phyloP scores from a whole-genome alignment of 2,888 invertebrate species.

The Myathropa florea region DNA sequence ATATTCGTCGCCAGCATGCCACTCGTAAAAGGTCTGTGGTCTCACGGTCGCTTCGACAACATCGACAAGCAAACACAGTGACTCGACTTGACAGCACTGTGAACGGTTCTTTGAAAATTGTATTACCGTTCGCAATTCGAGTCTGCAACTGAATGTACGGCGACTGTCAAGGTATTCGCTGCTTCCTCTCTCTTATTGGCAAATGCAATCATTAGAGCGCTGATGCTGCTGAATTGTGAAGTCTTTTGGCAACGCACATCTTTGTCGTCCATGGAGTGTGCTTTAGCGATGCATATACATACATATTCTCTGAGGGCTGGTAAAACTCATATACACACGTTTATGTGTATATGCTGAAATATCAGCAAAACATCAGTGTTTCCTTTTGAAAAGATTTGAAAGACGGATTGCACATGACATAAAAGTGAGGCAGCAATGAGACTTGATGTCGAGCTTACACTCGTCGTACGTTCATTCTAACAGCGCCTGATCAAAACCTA shows the following conservation, averaged over 20 bases:
- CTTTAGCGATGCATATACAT: too few species aligned
- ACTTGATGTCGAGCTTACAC: neutral
- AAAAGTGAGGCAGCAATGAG: neutral
- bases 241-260: too few species aligned
- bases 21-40: slow-evolving; percentile 21
- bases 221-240: too few species aligned
- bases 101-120: neutral
- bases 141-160: neutral
- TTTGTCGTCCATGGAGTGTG: too few species aligned
- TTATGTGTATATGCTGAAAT: neutral
- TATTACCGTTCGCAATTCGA: neutral
- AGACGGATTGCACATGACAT: slow-evolving; percentile 4
- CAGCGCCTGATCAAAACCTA: neutral
- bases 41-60: neutral
- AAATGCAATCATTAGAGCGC: neutral
- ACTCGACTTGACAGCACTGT: neutral
- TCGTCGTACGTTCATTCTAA: neutral
- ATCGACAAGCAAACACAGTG: neutral
- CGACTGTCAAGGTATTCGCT: neutral
- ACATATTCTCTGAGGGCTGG: too few species aligned
- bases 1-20: slow-evolving; percentile 34
- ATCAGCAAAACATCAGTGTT: neutral
- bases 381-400: neutral
- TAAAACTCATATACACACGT: neutral
- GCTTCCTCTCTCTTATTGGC: neutral